Conservation (phyloP, 1,140 invertebrate genomes). For the Aphidius ervi region DNA sequence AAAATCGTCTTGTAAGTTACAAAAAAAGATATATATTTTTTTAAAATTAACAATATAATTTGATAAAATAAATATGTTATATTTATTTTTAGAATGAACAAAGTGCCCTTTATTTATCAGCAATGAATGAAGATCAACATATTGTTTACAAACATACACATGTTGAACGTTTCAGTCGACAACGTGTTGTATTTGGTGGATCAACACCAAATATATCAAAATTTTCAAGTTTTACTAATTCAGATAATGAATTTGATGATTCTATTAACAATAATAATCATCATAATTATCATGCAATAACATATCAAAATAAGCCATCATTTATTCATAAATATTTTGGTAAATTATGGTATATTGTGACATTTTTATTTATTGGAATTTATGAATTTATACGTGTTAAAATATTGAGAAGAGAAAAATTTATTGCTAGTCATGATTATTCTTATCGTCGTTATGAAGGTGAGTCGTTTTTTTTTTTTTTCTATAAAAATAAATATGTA, state of each 20-base stretch:
- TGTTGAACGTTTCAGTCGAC: constrained; percentile 30
- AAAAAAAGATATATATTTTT: background rate
- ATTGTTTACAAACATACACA: constrained; percentile 33
- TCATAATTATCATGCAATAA: background rate
- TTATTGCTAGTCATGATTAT: constrained; percentile 32
- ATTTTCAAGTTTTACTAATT: constrained; percentile 31
- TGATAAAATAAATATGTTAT: background rate
- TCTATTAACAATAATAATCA: constrained; percentile 17
- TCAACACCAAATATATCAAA: constrained; percentile 17
- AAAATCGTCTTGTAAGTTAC: constrained; percentile 27
- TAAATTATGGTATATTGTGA: constrained; percentile 24
- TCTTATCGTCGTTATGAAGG: constrained; percentile 28
- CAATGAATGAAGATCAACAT: constrained; percentile 18
- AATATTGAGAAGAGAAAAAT: constrained; percentile 29
- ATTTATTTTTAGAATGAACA: constrained; percentile 23
- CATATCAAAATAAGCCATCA: constrained; percentile 21
- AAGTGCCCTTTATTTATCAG: constrained; percentile 23
- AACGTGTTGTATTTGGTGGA: constrained; percentile 29
- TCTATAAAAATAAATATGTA: background rate
- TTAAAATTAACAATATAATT: background rate
- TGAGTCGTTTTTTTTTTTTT: constrained; percentile 19
- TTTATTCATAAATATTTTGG: constrained; percentile 27
- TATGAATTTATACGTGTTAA: constrained; percentile 33
- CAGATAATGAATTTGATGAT: constrained; percentile 39
- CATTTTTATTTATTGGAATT: constrained; percentile 27